These are phyloP conservation scores for Salarias fasciatus DNA, from an alignment of 2,797 vertebrate genomes.

Conservation along the genomic window DNA sequence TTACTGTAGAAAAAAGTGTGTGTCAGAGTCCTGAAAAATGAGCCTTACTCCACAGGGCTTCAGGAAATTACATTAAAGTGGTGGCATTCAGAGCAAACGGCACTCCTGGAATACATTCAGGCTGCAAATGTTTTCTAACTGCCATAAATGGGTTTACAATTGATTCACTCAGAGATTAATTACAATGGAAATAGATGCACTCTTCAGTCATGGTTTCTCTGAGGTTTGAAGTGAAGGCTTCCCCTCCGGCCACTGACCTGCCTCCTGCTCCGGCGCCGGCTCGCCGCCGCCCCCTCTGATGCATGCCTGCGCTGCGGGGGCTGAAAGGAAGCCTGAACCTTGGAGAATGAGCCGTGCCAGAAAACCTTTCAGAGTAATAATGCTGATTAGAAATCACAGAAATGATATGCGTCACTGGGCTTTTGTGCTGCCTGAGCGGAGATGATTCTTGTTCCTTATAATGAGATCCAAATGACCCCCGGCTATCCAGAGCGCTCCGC, in stretches of 20 bases:
- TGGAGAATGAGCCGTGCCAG: slow-evolving; percentile 57
- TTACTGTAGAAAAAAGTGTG: slow-evolving; percentile 34
- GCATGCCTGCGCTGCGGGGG: slow-evolving; percentile 29
- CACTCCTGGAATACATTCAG: neutral
- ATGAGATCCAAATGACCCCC: slow-evolving; percentile 48
- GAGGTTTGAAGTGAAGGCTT: slow-evolving; percentile 17
- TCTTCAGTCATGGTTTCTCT: slow-evolving; percentile 23
- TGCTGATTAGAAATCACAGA: slow-evolving; percentile 51
- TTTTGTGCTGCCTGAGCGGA: slow-evolving; percentile 26
- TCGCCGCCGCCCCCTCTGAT: slow-evolving; percentile 43
- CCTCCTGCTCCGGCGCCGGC: slow-evolving; percentile 7
- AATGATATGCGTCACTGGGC: slow-evolving; percentile 41
- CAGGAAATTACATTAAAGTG: slow-evolving; percentile 21
- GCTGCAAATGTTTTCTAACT: slow-evolving; percentile 6
- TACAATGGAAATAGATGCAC: slow-evolving; percentile 14
- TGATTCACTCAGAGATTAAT: slow-evolving; percentile 31
- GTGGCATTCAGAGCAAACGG: slow-evolving; percentile 14
- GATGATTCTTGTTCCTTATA: slow-evolving; percentile 47
- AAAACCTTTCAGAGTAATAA: slow-evolving; percentile 72
- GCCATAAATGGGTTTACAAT: slow-evolving; percentile 18
- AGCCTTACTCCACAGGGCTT: neutral
- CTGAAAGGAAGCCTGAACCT: slow-evolving; percentile 31
- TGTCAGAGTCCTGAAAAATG: slow-evolving; percentile 35
- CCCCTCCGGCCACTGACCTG: slow-evolving; percentile 52
- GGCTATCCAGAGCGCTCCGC: slow-evolving; percentile 44